A percentile compares a stretch with the other conserved stretches of the same genome.
Evolutionary conservation across 2,113 vertebrate genomes (phyloP).

Genomic region (Actinemys pallida): DNA sequence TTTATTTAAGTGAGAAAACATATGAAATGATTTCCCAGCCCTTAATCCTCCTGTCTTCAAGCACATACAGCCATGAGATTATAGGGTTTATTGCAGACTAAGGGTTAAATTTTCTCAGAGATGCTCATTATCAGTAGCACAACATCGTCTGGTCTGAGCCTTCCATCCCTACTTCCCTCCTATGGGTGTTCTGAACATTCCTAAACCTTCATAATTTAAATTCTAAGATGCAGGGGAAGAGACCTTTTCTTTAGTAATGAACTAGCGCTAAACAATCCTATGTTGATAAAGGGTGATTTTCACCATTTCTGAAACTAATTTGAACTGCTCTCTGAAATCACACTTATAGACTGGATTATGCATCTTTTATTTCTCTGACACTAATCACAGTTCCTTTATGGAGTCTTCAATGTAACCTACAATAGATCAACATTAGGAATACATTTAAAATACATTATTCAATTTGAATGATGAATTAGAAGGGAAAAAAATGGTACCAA

Average conservation of each 20-base stretch:
- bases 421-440: not conserved
- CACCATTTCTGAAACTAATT: not conserved
- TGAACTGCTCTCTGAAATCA: not conserved
- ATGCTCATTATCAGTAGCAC: not conserved
- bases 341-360: not conserved
- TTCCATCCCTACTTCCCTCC: not conserved
- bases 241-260: rapidly evolving
- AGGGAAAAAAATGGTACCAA: not conserved
- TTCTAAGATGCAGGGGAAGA: not conserved
- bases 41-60: not conserved
- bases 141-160: not conserved
- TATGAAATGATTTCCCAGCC: not conserved
- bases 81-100: not conserved
- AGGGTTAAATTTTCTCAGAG: not conserved
- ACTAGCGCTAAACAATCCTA: not conserved
- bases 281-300: not conserved
- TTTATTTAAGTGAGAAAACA: not conserved
- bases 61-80: not conserved
- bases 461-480: slow-evolving; percentile 4
- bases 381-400: not conserved
- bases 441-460: not conserved
- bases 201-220: not conserved
- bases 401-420: not conserved
- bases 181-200: not conserved
- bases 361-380: not conserved